phyloP scores from a whole-genome alignment of 2,888 invertebrate genomes.

The Cephus runcator region DNA sequence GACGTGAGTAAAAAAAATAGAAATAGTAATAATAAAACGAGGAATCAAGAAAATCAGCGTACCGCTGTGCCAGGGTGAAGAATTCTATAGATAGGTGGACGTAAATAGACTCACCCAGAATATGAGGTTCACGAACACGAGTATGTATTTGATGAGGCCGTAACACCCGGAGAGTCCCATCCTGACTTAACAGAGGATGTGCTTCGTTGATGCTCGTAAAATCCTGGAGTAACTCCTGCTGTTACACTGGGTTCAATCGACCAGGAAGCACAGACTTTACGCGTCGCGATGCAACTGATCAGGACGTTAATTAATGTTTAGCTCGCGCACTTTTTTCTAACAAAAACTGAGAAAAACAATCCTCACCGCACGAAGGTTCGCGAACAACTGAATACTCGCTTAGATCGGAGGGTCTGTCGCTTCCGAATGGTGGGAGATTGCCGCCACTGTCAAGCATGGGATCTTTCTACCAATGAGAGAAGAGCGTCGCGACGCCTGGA shows the following conservation, averaged over 20 bases:
- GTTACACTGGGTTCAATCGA: not conserved
- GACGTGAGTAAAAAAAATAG: not conserved
- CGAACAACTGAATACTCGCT: not conserved
- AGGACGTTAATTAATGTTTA: not conserved
- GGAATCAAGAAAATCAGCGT: not conserved
- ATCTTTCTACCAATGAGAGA: not conserved
- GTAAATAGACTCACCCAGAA: conserved; percentile 74
- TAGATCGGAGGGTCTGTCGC: not conserved
- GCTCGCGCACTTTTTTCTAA: conserved; percentile 4
- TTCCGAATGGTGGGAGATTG: not conserved
- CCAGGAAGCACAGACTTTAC: not conserved
- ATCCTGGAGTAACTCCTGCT: not conserved
- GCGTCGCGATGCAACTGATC: not conserved
- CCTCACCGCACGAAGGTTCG: not conserved
- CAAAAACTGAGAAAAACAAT: not conserved
- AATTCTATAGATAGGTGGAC: conserved; percentile 1
- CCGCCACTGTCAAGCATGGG: not conserved
- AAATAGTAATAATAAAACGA: not conserved
- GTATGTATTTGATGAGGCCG: conserved; percentile 76
- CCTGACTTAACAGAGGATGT: conserved; percentile 14
- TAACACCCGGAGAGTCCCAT: conserved; percentile 80
- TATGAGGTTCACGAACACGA: conserved; percentile 77
- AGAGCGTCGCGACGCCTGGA: conserved; percentile 1
- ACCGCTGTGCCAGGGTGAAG: not conserved
- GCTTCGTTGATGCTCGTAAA: not conserved